phyloP scores from a whole-genome alignment of 2,888 invertebrate species.

The Pelosia muscerda region DNA sequence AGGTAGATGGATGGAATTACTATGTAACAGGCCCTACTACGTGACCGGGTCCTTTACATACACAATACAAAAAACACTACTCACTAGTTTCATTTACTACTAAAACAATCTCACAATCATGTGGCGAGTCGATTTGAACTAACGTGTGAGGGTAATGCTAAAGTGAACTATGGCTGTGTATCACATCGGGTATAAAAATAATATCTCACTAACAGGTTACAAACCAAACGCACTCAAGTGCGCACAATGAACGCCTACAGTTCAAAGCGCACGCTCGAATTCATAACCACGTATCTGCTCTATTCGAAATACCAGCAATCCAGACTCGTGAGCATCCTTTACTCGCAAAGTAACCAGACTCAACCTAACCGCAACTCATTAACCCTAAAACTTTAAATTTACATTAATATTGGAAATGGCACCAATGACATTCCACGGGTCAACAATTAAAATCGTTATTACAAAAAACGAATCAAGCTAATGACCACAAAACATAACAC shows the following conservation, averaged over 20 bases:
- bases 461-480: conserved; percentile 73
- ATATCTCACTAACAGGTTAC: conserved; percentile 60
- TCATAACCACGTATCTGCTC: conserved; percentile 35
- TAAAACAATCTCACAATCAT: conserved; percentile 69
- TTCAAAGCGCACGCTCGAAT: conserved; percentile 24
- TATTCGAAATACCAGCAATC: conserved; percentile 32
- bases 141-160: conserved; percentile 64
- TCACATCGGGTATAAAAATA: conserved; percentile 64
- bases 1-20: conserved; percentile 88
- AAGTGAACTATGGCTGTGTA: conserved; percentile 57
- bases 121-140: conserved; percentile 66
- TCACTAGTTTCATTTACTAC: conserved; percentile 74
- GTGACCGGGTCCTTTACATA: conserved; percentile 79
- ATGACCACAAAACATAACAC: conserved; percentile 83
- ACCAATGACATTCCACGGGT: conserved; percentile 86
- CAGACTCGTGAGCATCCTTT: conserved; percentile 27
- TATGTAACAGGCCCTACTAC: conserved; percentile 81
- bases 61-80: conserved; percentile 80
- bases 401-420: conserved; percentile 82
- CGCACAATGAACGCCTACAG: conserved; percentile 16
- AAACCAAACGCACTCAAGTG: conserved; percentile 30
- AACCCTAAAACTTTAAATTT: conserved; percentile 71
- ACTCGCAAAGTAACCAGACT: conserved; percentile 54
- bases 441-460: conserved; percentile 80
- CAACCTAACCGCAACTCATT: conserved; percentile 62